A percentile compares a stretch with the other conserved stretches of the same genome.
Evolutionary conservation across 2,113 vertebrate genomes (phyloP).

Genomic region (Thamnophis sirtalis): DNA sequence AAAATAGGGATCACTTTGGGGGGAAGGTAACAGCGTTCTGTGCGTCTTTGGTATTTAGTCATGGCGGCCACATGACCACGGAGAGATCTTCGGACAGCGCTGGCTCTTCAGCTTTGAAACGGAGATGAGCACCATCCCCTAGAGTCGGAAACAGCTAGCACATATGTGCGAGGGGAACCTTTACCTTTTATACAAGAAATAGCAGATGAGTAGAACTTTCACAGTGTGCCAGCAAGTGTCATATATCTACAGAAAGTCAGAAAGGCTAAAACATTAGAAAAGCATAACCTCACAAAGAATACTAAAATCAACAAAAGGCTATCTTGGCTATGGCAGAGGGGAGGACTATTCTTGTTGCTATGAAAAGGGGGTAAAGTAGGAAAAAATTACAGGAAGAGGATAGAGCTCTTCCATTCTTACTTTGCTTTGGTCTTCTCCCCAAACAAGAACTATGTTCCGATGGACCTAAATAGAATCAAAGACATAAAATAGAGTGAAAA

Average conservation of each 20-base stretch:
- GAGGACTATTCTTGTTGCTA: neutral
- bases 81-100: too few species aligned
- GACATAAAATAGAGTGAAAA: neutral
- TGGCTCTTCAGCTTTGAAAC: too few species aligned
- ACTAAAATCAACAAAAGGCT: neutral
- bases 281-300: neutral
- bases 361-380: neutral
- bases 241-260: neutral
- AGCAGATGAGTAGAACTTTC: neutral
- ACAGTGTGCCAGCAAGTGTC: neutral
- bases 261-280: neutral
- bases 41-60: too few species aligned
- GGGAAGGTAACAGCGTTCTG: too few species aligned
- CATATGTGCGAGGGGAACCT: too few species aligned
- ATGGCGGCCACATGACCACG: too few species aligned
- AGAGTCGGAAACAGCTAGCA: too few species aligned
- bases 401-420: neutral
- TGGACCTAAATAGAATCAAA: neutral
- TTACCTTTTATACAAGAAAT: too few species aligned
- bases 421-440: neutral
- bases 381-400: neutral
- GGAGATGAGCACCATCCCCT: too few species aligned
- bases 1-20: too few species aligned
- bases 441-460: neutral
- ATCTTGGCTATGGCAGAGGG: neutral